Percentiles rank a stretch among this genome's conserved stretches.
These are phyloP conservation scores for Neoarius graeffei DNA, from an alignment of 2,113 vertebrate genomes.

Conservation along the genomic window DNA sequence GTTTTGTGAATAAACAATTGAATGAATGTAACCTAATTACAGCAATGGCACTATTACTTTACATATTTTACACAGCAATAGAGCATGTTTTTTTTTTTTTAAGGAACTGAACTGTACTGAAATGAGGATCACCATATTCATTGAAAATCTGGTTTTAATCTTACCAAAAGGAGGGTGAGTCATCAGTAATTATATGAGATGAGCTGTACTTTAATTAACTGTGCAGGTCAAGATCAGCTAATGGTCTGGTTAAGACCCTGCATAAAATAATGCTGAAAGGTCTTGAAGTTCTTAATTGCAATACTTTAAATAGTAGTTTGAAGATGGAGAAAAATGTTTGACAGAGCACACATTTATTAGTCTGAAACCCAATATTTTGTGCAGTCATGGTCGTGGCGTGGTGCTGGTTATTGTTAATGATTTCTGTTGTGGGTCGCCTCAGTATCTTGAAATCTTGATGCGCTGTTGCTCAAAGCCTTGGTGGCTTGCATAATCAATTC, in stretches of 20 bases:
- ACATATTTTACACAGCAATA: not conserved
- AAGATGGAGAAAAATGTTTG: not conserved
- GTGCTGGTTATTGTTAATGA: not conserved
- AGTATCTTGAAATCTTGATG: conserved; percentile 4
- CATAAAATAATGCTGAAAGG: conserved; percentile 5
- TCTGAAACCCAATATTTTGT: not conserved
- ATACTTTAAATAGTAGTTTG: not conserved
- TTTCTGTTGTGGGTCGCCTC: not conserved
- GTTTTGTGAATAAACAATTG: conserved; percentile 11
- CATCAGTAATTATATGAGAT: conserved; percentile 16
- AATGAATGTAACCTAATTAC: conserved; percentile 9
- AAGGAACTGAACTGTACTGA: not conserved
- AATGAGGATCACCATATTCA: not conserved
- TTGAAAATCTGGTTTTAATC: conserved; percentile 16
- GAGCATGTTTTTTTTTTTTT: not conserved
- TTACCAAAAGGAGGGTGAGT: not conserved
- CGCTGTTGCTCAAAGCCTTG: not conserved
- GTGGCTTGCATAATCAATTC: not conserved
- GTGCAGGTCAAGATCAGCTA: conserved; percentile 16
- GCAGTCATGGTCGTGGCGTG: not conserved
- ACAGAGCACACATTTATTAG: not conserved
- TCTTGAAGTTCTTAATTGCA: not conserved
- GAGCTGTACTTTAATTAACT: conserved; percentile 10
- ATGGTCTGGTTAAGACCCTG: not conserved
- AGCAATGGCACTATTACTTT: not conserved